These are phyloP conservation scores for Phylloscopus collybita DNA, from an alignment of 2,797 vertebrate genomes.

Conservation along the genomic window DNA sequence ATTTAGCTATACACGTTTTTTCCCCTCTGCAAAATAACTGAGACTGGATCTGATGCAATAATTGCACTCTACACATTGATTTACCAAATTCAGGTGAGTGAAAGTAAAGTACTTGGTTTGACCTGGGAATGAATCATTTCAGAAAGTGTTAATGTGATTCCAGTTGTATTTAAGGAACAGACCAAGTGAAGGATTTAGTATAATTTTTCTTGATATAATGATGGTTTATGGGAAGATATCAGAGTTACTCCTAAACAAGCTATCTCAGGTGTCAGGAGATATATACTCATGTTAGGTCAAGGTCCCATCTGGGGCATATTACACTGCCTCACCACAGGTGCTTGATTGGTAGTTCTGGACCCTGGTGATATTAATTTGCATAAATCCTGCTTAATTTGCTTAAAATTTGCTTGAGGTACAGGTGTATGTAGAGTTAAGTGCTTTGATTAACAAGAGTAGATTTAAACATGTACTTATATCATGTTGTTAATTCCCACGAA, in stretches of 20 bases:
- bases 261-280: background rate
- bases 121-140: background rate
- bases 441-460: constrained; percentile 1
- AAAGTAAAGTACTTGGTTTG: background rate
- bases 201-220: background rate
- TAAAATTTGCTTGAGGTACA: constrained; percentile 26
- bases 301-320: background rate
- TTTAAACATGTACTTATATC: constrained; percentile 17
- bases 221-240: background rate
- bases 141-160: background rate
- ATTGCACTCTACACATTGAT: background rate
- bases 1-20: background rate
- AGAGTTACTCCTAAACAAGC: background rate
- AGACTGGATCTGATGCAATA: background rate
- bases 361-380: constrained; percentile 12
- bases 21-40: background rate
- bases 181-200: background rate
- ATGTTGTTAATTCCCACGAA: background rate
- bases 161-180: background rate
- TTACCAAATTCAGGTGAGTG: background rate
- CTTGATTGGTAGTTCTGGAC: constrained; percentile 14
- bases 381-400: constrained; percentile 6
- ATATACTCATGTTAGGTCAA: background rate
- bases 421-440: background rate
- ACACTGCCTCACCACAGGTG: background rate